Conservation (phyloP, 2,113 vertebrate species). For the Tetrao urogallus region DNA sequence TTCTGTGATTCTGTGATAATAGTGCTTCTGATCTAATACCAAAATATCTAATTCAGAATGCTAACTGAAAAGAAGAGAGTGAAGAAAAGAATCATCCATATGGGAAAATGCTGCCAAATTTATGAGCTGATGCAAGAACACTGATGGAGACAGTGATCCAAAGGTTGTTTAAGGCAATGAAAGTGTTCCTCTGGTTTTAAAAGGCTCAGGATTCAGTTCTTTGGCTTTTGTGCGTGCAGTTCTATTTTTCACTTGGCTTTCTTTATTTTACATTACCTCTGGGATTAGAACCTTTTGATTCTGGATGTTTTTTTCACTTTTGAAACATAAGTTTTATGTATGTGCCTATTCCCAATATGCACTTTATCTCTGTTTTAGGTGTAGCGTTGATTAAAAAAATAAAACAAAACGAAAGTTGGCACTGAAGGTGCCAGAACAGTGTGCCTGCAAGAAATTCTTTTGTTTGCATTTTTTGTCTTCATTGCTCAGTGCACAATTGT, state of each 20-base stretch:
- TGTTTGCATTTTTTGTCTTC: background rate
- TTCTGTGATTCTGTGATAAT: no score
- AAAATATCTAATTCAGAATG: background rate
- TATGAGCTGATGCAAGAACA: background rate
- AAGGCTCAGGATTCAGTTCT: background rate
- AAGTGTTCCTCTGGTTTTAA: background rate
- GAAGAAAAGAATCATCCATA: background rate
- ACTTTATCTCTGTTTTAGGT: background rate
- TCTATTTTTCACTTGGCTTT: background rate
- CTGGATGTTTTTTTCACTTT: background rate
- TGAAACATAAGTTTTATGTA: background rate
- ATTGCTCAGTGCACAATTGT: background rate
- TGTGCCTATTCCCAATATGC: background rate
- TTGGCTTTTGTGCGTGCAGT: background rate
- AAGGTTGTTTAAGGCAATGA: background rate
- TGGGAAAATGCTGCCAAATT: background rate
- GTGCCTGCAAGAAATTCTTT: slow-evolving; percentile 9
- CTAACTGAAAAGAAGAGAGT: background rate
- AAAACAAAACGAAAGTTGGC: background rate
- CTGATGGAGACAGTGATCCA: background rate
- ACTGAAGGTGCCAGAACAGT: background rate
- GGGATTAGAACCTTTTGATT: background rate
- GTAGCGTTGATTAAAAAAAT: background rate
- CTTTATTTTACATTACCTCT: background rate
- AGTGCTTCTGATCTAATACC: background rate